These are phyloP conservation scores for Tubiluchus corallicola DNA, from an alignment of 2,888 invertebrate genomes.

Conservation along the genomic window DNA sequence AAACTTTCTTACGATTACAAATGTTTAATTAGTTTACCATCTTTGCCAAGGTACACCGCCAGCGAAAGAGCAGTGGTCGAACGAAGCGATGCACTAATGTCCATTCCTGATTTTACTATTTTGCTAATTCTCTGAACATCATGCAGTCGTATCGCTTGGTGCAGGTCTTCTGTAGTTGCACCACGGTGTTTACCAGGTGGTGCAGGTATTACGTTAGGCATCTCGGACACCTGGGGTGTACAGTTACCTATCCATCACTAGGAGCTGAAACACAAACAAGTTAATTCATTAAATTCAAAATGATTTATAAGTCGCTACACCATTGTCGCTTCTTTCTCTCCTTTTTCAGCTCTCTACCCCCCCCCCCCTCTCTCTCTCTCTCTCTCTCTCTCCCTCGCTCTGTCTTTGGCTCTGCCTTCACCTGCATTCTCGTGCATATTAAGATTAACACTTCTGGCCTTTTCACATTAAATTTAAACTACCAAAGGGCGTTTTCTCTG, in stretches of 20 bases:
- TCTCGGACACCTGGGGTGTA: too few species aligned
- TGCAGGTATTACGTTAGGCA: not conserved
- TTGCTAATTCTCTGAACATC: constrained; percentile 9
- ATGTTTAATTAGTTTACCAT: too few species aligned
- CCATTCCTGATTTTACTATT: constrained; percentile 12
- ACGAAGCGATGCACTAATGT: constrained; percentile 24
- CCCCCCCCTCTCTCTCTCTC: constrained; percentile 3
- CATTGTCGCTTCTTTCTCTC: not conserved
- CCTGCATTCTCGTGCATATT: too few species aligned
- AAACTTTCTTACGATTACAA: too few species aligned
- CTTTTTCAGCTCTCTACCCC: not conserved
- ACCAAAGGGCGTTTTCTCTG: too few species aligned
- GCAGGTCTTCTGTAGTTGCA: constrained; percentile 13
- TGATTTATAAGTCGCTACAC: too few species aligned
- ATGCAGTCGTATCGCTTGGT: constrained; percentile 11
- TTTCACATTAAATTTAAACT: too few species aligned
- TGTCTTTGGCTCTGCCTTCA: not conserved
- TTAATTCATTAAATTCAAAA: too few species aligned
- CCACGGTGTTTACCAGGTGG: not conserved
- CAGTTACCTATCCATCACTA: too few species aligned
- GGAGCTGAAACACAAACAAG: too few species aligned
- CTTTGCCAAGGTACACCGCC: constrained; percentile 22
- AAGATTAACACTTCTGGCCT: too few species aligned
- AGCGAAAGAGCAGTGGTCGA: constrained; percentile 27
- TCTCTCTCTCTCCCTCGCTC: not conserved